Base-by-base conservation (phyloP, 2,113 vertebrate genomes). In the Phaethornis superciliosus region DNA sequence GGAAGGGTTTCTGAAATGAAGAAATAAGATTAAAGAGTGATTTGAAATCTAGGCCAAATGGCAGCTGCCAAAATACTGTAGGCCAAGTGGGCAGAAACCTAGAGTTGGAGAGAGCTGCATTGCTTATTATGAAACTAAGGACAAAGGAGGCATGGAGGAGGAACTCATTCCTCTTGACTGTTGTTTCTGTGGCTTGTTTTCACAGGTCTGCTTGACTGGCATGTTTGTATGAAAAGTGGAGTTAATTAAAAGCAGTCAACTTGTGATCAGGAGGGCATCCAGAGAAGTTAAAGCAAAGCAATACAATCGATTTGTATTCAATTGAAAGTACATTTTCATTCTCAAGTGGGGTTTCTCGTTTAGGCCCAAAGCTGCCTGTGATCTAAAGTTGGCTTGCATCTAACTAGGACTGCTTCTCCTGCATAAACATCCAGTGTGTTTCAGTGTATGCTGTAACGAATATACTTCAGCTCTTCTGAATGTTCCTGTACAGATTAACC, bases 101-200 rank as follows among this genome's bases (percentile, higher is more conserved):
- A 4, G 42, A 67, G 47, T 6, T 69, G 46, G 70, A 85, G 13
- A 0, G 42, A 72, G 44, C 28, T 27, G 3, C 0, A 1, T 40
- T 87, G 46, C 58, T 81, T 67, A 22, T 90, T 93, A 79, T n/a
- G 84, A 93, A 94, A 90, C 55, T 59, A 51, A 58, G 94, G 89
- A 51, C 75, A 71, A 95, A 87, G 93, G 70, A 90, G 62, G 55
- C 8, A 3, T 18, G 52, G 51, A 82, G 28, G 33, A 74, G 27
- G 28, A 37, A 70, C 59, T 59, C 10, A 51, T 74, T 47, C n/a
- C 27, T 80, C 64, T 28, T 42, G 40, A n/a, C 64, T 51, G 77
- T 42, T 63, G 49, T 33, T 94, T 47, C 42, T 74, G 22, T 49
- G 46, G 54, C 63, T 90, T 82, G 40, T 68, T 93, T 91, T 82